Evolutionary conservation across 2,797 vertebrate genomes (phyloP).

Genomic region (Enteromius unitaeniatus): DNA sequence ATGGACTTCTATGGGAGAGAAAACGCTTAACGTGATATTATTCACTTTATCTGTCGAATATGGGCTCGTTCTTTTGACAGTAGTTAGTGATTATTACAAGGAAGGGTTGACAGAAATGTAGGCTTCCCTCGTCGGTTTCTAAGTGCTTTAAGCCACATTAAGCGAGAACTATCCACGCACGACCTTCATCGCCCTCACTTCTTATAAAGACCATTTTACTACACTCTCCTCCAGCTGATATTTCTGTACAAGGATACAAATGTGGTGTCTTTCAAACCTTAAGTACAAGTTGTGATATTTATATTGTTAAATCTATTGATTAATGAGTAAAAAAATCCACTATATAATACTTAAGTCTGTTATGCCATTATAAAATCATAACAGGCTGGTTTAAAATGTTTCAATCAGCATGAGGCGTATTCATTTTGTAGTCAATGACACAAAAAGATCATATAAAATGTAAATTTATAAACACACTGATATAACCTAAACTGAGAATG

Average conservation of each 20-base stretch:
- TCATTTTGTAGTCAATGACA: neutral
- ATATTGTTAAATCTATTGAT: neutral
- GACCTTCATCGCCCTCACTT: neutral
- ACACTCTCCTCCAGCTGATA: neutral
- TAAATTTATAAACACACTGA: neutral
- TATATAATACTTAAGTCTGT: neutral
- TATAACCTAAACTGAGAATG: slow-evolving; percentile 1
- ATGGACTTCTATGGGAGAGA: too few species aligned
- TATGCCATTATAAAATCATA: neutral
- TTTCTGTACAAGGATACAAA: neutral
- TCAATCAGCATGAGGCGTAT: neutral
- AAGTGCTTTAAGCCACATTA: too few species aligned
- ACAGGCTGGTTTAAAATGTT: neutral
- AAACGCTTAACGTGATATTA: too few species aligned
- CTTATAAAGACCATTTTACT: neutral
- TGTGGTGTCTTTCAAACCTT: neutral
- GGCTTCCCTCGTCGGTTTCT: too few species aligned
- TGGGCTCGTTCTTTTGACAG: too few species aligned
- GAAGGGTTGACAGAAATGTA: too few species aligned
- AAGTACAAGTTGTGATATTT: neutral
- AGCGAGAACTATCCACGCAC: neutral
- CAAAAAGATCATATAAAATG: neutral
- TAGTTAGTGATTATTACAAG: too few species aligned
- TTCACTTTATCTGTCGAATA: too few species aligned
- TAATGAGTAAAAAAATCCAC: neutral